Evolutionary conservation across 2,113 vertebrate genomes (phyloP), one percentile per base, ranked within the genome.

Genomic region (Brachypteracias leptosomus): DNA sequence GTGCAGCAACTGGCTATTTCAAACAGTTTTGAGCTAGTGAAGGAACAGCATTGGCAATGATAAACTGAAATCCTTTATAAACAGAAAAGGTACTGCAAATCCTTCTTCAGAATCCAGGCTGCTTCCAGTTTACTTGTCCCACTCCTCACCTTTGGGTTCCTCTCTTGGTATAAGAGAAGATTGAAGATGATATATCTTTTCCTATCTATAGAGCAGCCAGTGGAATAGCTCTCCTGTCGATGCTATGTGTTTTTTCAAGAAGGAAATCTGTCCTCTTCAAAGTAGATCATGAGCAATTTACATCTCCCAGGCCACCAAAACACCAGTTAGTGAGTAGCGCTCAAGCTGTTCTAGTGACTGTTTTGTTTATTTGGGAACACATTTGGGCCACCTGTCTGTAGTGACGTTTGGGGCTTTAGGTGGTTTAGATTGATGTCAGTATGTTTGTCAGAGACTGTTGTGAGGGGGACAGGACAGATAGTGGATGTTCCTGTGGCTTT

Each of bases 131-230:
- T 54, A 36, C 44, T 79, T 75, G 46, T 49, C 36, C 49, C 4
- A 29, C 1, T 65, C 28, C 59, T 65, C 54, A 88, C 28, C 65
- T 63, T 13, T 49, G 67, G 17, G 42, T 71, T 86, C 42, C 5
- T 6, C 17, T 85, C 24, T 22, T 42, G 29, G 18, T 66, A 3
- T 57, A 66, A 59, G 55, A 55, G 33, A 73, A 77, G 33, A 31
- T 19, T 70, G 44, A 44, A 54, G 33, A 26, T 46, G 22, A 52
- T 82, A 5, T 25, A 10, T 61, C 18, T 83, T 70, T 38, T 66
- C 61, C 29, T 82, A 1, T 36, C 46, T 52, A n/a, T n/a, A 33
- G 61, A 46, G 11, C 0, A 1, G 31, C 6, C n/a, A 14, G 47
- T 49, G 73, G 66, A 70, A 42, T n/a, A 47, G 40, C 35, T 96